phyloP scores from a whole-genome alignment of 2,113 vertebrate genomes.

The Blennius ocellaris region DNA sequence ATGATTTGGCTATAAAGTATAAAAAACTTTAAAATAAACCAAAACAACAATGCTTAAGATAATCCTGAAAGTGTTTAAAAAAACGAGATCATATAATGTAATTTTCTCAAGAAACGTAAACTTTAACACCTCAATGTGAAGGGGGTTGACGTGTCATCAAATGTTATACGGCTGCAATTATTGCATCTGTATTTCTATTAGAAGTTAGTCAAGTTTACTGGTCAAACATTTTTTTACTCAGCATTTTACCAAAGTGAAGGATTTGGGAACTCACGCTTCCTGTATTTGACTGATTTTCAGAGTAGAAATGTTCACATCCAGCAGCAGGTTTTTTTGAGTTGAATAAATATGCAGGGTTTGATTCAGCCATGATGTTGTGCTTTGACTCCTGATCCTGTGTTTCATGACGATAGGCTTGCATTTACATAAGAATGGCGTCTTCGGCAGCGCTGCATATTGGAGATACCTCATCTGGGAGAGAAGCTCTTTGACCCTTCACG shows the following conservation, averaged over 20 bases:
- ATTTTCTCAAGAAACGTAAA: too few relatives aligned
- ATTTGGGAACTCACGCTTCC: neutral
- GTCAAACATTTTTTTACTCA: neutral
- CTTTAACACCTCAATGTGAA: too few relatives aligned
- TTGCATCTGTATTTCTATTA: neutral
- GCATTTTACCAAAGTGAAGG: neutral
- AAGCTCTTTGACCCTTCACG: slow-evolving; percentile 29
- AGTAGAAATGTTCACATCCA: neutral
- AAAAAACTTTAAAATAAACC: too few relatives aligned
- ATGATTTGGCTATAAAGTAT: neutral
- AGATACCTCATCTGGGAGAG: slow-evolving; percentile 36
- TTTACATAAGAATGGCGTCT: slow-evolving; percentile 6
- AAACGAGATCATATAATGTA: neutral
- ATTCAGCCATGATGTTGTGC: slow-evolving; percentile 37
- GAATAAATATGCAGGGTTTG: slow-evolving; percentile 9
- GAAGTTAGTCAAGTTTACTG: neutral
- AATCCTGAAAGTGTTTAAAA: slow-evolving; percentile 4
- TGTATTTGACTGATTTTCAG: neutral
- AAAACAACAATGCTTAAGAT: neutral
- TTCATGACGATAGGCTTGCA: neutral
- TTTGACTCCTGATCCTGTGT: slow-evolving; percentile 26
- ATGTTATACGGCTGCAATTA: neutral
- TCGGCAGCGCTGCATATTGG: slow-evolving; percentile 48
- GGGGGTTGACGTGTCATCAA: neutral
- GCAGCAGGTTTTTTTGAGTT: slow-evolving; percentile 9